A percentile compares a stretch with the other conserved stretches of the same genome.
Evolutionary conservation across 1,140 invertebrate genomes (phyloP).

Genomic region (Drosophila melanogaster): Release_6_plus_ISO1_MT NT_037436.4:2159001-2159500

Average conservation of each 20-base stretch:
- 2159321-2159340: conserved; percentile 48
- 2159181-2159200: neutral
- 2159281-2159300: conserved; percentile 18
- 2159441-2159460: conserved; percentile 16
- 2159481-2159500: conserved; percentile 5
- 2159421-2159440: conserved; percentile 26
- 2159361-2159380: conserved; percentile 42
- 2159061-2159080: neutral
- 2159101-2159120: too few relatives aligned
- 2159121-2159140: too few relatives aligned
- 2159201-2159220: conserved; percentile 15
- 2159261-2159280: conserved; percentile 13
- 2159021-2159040: conserved; percentile 12
- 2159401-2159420: conserved; percentile 29
- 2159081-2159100: neutral
- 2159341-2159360: conserved; percentile 58
- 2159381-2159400: conserved; percentile 8
- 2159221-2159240: conserved; percentile 18
- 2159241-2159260: conserved; percentile 51
- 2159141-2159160: too few relatives aligned
- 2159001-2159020: conserved; percentile 16
- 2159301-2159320: conserved; percentile 54
- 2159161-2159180: too few relatives aligned
- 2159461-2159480: conserved; percentile 12
- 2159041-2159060: conserved; percentile 26